Evolutionary conservation across 1,140 invertebrate species (phyloP).

Genomic region (Drosophila littoralis): DNA sequence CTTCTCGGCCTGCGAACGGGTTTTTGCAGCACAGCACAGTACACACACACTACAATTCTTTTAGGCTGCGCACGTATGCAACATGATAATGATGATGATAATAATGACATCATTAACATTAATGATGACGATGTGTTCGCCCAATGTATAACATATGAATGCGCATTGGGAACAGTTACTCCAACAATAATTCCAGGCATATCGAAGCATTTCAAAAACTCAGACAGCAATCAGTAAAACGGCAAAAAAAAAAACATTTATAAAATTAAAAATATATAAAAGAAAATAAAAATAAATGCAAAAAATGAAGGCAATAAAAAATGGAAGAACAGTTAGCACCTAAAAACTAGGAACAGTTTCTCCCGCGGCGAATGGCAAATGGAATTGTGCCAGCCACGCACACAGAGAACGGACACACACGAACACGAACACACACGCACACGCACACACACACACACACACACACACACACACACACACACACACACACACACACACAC

Average conservation of each 20-base stretch:
- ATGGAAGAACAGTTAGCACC: constrained; percentile 24
- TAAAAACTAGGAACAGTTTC: constrained; percentile 18
- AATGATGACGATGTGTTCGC: constrained; percentile 53
- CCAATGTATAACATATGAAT: constrained; percentile 31
- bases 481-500: constrained; percentile 17
- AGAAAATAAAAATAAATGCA: constrained; percentile 18
- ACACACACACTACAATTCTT: constrained; percentile 20
- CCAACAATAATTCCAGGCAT: constrained; percentile 81
- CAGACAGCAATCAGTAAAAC: constrained; percentile 42
- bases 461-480: constrained; percentile 13
- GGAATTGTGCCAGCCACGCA: constrained; percentile 1
- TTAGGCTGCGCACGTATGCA: constrained; percentile 24
- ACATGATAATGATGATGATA: constrained; percentile 20
- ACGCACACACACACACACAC: constrained; percentile 12
- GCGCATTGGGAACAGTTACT: constrained; percentile 70
- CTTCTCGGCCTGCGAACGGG: constrained; percentile 31
- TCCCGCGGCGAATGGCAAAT: neutral
- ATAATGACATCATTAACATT: too few relatives aligned
- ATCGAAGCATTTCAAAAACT: constrained; percentile 75
- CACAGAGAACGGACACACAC: constrained; percentile 19
- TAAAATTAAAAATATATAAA: constrained; percentile 2
- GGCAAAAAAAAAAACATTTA: constrained; percentile 29
- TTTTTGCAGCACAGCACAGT: constrained; percentile 12
- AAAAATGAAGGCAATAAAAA: constrained; percentile 59
- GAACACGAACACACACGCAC: constrained; percentile 12